Conservation (phyloP, 2,113 vertebrate species). For the Brienomyrus longianalis region DNA sequence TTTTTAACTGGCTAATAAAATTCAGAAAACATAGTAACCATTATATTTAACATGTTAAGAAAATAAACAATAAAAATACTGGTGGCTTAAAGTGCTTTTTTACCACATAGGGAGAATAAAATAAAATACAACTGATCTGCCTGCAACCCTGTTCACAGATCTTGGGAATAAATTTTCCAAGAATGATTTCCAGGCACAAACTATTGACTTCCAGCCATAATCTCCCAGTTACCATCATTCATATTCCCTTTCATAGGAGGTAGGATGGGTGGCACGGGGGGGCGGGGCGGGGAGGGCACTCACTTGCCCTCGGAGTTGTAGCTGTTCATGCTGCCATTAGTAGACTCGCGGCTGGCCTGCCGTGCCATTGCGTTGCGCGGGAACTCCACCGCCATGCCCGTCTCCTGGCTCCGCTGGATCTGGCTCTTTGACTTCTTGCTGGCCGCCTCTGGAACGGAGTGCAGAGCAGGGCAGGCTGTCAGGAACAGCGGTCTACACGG, state of each 20-base stretch:
- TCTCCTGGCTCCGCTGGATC: conserved; percentile 95
- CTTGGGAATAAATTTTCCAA: background rate
- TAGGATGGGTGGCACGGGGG: background rate
- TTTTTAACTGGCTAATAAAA: background rate
- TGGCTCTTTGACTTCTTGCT: conserved; percentile 89
- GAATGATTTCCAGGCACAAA: background rate
- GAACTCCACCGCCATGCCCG: conserved; percentile 89
- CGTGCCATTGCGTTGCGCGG: conserved; percentile 86
- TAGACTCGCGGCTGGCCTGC: conserved; percentile 91
- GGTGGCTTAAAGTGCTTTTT: background rate
- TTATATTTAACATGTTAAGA: background rate
- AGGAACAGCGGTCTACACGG: background rate
- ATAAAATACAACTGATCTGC: background rate
- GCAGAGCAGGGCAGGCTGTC: background rate
- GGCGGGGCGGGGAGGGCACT: conserved; percentile 45
- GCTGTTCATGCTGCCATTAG: conserved; percentile 95
- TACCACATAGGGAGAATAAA: background rate
- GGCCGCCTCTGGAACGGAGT: conserved; percentile 68
- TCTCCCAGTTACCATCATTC: background rate
- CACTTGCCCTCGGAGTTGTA: conserved; percentile 96
- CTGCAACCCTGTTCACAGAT: background rate
- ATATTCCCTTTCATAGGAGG: background rate
- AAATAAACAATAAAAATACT: background rate
- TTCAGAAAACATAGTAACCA: background rate
- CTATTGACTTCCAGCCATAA: background rate